Evolutionary conservation across 2,888 invertebrate genomes (phyloP), one percentile per base, ranked within the genome.

Genomic region (Apeira syringaria): DNA sequence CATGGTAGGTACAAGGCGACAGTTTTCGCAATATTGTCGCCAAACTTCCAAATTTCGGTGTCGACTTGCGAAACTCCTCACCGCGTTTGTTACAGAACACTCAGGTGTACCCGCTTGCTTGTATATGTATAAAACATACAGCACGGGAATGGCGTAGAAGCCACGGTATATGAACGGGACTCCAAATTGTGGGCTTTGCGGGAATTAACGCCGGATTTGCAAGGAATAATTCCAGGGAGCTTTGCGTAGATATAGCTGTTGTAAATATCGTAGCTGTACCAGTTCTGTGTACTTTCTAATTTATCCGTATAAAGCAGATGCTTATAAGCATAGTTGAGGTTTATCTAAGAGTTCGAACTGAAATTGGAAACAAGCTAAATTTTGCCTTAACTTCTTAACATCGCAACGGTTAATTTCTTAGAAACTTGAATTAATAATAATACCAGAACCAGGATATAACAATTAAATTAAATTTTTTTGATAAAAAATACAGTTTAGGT

Each of bases 11-110:
- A 61, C 61, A 65, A 66, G 60, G 65, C 69, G 72, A 73, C 76
- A 76, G 79, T 83, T 80, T 79, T 63, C 70, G 76, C 74, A 82
- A 83, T 83, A 83, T 81, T 83, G 80, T 83, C 86, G 74, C 75
- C 62, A 73, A 82, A 83, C 66, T 85, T 86, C 70, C 77, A 71
- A 78, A 86, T 80, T 84, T 82, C 66, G 61, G 86, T 80, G 88
- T 78, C 83, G 87, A 87, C 79, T 87, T 87, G 87, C 78, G 79
- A 84, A 88, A 86, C 79, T 88, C 80, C 65, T 56, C 80, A 66
- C 69, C 68, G 64, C 60, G 57, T 62, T 69, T 59, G 39, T 62
- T 65, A 69, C 68, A 62, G 31, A 27, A 15, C 17, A 64, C 61
- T 79, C 75, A 80, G 78, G 80, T 81, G 75, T 64, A 65, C 45